A percentile compares a stretch with the other conserved stretches of the same genome.
These are phyloP conservation scores for Lasioglossum malachurum DNA, from an alignment of 2,888 invertebrate genomes.

Conservation along the genomic window DNA sequence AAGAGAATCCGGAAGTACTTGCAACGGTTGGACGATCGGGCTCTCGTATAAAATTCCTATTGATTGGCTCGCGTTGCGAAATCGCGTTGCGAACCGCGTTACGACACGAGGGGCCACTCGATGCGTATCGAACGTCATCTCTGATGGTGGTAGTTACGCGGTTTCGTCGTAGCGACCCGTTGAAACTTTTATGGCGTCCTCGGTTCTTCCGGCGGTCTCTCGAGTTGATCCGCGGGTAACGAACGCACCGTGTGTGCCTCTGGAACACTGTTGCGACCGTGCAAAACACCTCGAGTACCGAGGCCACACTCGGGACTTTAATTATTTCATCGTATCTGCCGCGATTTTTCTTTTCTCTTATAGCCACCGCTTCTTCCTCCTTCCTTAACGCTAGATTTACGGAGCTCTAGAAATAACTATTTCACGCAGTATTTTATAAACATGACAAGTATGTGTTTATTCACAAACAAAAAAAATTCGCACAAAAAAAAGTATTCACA, in stretches of 20 bases:
- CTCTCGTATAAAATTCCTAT: conserved; percentile 34
- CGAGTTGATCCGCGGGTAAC: conserved; percentile 35
- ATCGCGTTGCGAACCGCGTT: background rate
- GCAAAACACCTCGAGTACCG: background rate
- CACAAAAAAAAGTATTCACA: too few species aligned
- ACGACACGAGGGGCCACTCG: background rate
- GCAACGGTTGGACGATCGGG: background rate
- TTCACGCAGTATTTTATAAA: too few species aligned
- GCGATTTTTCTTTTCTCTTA: conserved; percentile 1
- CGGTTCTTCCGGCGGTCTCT: conserved; percentile 39
- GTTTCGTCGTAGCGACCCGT: conserved; percentile 43
- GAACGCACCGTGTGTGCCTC: conserved; percentile 7
- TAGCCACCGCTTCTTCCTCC: too few species aligned
- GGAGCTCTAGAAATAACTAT: too few species aligned
- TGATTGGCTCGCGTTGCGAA: conserved; percentile 13
- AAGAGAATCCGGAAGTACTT: conserved; percentile 25
- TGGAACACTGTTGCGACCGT: background rate
- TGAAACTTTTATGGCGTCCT: conserved; percentile 62
- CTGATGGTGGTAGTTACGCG: conserved; percentile 25
- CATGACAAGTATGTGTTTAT: too few species aligned
- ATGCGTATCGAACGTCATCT: conserved; percentile 33
- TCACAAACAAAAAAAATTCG: too few species aligned
- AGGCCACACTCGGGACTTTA: conserved; percentile 22
- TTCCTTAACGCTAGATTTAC: too few species aligned
- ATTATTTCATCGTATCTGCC: conserved; percentile 59